Percentiles rank a stretch among this genome's conserved stretches.
Conservation (phyloP, 2,113 vertebrate genomes). For the Ranitomeya imitator region DNA sequence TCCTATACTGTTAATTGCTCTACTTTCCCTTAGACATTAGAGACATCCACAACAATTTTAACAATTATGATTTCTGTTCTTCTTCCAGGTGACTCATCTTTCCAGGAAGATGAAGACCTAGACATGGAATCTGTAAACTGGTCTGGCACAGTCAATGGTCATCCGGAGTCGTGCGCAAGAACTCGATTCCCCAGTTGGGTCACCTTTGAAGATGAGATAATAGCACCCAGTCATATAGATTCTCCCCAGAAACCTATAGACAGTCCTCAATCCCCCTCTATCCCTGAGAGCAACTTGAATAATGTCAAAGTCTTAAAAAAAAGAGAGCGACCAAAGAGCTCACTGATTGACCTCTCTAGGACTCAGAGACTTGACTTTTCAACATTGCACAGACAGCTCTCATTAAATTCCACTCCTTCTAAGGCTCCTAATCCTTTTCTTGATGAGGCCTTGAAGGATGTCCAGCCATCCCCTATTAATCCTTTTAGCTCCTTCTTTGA, state of each 20-base stretch:
- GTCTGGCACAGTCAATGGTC: constrained; percentile 73
- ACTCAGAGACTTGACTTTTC: constrained; percentile 75
- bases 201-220: constrained; percentile 85
- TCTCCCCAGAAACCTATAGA: constrained; percentile 68
- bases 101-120: constrained; percentile 84
- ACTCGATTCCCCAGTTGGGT: constrained; percentile 85
- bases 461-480: constrained; percentile 87
- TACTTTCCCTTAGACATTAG: neutral
- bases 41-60: neutral
- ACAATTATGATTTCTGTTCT: constrained; percentile 53
- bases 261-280: constrained; percentile 63
- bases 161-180: constrained; percentile 66
- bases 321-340: constrained; percentile 76
- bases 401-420: constrained; percentile 68
- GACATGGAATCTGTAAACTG: constrained; percentile 80
- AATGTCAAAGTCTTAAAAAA: constrained; percentile 71
- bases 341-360: constrained; percentile 75
- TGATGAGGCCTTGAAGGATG: constrained; percentile 77
- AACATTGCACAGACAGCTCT: constrained; percentile 69
- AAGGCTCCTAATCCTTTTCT: constrained; percentile 85
- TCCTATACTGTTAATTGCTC: neutral
- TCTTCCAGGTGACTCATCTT: constrained; percentile 77
- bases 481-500: constrained; percentile 86
- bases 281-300: constrained; percentile 65
- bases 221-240: constrained; percentile 62